These are phyloP conservation scores for Eilema sororculum DNA, from an alignment of 2,888 invertebrate genomes.

Conservation along the genomic window DNA sequence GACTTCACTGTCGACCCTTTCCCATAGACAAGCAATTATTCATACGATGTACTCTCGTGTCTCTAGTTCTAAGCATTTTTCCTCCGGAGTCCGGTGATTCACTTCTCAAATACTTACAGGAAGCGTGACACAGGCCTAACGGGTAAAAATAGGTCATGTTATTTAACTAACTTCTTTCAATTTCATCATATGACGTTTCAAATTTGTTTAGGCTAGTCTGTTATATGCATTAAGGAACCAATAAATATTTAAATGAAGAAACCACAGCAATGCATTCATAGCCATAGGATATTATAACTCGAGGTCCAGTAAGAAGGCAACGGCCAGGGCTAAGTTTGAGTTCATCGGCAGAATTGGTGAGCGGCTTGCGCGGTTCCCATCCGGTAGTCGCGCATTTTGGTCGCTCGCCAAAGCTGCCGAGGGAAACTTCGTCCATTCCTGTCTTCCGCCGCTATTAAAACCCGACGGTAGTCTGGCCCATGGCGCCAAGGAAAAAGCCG, in stretches of 20 bases:
- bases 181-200: constrained; percentile 1
- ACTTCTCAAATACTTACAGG: not conserved
- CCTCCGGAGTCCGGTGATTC: constrained; percentile 1
- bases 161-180: constrained; percentile 7
- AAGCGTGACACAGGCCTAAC: not conserved
- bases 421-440: too few relatives aligned
- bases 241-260: not conserved
- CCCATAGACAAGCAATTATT: not conserved
- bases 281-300: not conserved
- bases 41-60: not conserved
- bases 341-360: too few relatives aligned
- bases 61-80: constrained; percentile 6
- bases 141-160: not conserved
- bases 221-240: not conserved
- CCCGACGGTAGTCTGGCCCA: too few relatives aligned
- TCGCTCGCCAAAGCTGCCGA: too few relatives aligned
- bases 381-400: too few relatives aligned
- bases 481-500: too few relatives aligned
- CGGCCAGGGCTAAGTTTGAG: too few relatives aligned
- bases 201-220: not conserved
- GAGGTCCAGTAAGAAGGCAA: too few relatives aligned
- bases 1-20: not conserved
- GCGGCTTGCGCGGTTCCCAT: too few relatives aligned
- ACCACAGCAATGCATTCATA: not conserved
- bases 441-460: too few relatives aligned